phyloP scores from a whole-genome alignment of 2,113 vertebrate genomes.

The Elanus axillaris region DNA sequence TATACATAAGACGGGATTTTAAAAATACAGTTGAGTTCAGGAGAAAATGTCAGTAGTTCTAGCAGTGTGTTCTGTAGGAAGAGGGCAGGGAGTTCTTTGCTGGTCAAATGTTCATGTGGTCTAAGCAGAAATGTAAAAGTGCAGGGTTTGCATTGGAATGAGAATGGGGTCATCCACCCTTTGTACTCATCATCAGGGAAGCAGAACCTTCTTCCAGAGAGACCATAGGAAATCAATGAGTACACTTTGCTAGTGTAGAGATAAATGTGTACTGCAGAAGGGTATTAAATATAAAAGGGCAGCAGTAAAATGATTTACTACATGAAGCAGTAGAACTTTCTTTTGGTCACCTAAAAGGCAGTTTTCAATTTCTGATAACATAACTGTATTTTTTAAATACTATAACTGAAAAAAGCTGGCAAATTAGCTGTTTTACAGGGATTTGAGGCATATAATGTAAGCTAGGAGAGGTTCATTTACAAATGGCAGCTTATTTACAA shows the following conservation, averaged over 20 bases:
- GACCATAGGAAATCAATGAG: conserved; percentile 91
- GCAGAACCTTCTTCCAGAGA: conserved; percentile 84
- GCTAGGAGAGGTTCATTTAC: background rate
- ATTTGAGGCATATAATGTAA: background rate
- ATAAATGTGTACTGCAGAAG: conserved; percentile 71
- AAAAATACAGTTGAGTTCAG: conserved; percentile 1
- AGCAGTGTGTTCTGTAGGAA: conserved; percentile 20
- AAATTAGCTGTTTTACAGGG: background rate
- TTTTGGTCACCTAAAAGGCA: conserved; percentile 63
- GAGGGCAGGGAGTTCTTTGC: conserved; percentile 54
- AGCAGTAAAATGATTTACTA: conserved; percentile 72
- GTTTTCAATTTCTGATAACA: conserved; percentile 47
- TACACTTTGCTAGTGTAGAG: conserved; percentile 75
- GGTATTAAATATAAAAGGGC: conserved; percentile 76
- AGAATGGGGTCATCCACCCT: conserved; percentile 87
- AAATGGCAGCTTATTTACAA: background rate
- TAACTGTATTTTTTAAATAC: conserved; percentile 24
- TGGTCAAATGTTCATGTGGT: conserved; percentile 46
- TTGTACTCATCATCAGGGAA: conserved; percentile 83
- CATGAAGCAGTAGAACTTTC: conserved; percentile 52
- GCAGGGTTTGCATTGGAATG: conserved; percentile 76
- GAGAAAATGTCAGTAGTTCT: conserved; percentile 48
- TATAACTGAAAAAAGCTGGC: background rate
- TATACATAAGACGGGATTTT: background rate
- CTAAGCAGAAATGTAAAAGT: conserved; percentile 71